Conservation (phyloP, 2,113 vertebrate genomes). For the Ceyx melanurus region DNA sequence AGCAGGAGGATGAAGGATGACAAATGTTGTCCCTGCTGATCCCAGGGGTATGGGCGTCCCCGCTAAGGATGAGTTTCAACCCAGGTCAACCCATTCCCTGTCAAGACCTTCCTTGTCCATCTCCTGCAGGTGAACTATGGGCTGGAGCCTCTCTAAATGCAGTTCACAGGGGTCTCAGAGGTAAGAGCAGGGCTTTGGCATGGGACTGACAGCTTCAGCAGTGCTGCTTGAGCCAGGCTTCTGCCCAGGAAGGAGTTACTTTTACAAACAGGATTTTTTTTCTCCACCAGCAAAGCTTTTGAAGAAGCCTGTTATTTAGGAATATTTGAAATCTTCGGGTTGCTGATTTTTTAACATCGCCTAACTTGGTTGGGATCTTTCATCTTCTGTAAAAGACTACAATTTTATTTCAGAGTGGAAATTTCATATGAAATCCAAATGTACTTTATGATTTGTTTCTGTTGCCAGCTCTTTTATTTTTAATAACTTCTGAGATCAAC, state of each 20-base stretch:
- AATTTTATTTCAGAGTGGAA: not conserved
- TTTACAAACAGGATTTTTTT: not conserved
- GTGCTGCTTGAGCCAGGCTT: not conserved
- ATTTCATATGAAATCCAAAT: slow-evolving; percentile 15
- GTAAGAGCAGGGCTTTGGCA: not conserved
- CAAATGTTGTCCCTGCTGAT: accelerated
- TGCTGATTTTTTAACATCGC: not conserved
- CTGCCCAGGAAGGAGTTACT: not conserved
- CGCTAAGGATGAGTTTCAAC: not conserved
- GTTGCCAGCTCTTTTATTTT: slow-evolving; percentile 46
- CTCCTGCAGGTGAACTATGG: not conserved
- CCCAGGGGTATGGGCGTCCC: not conserved
- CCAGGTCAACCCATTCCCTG: not conserved
- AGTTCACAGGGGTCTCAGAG: accelerated
- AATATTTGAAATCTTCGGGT: not conserved
- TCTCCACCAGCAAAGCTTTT: not conserved
- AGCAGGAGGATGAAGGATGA: not conserved
- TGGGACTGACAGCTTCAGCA: accelerated
- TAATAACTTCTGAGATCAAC: slow-evolving; percentile 31
- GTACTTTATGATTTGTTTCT: not conserved
- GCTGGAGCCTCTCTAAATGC: not conserved
- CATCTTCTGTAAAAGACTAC: not conserved
- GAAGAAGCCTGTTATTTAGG: not conserved
- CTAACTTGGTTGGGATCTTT: not conserved
- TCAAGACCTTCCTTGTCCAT: not conserved